Evolutionary conservation across 2,113 vertebrate species (phyloP), one percentile per base, ranked within the genome.

Genomic region (Petrocephalus zakoni): DNA sequence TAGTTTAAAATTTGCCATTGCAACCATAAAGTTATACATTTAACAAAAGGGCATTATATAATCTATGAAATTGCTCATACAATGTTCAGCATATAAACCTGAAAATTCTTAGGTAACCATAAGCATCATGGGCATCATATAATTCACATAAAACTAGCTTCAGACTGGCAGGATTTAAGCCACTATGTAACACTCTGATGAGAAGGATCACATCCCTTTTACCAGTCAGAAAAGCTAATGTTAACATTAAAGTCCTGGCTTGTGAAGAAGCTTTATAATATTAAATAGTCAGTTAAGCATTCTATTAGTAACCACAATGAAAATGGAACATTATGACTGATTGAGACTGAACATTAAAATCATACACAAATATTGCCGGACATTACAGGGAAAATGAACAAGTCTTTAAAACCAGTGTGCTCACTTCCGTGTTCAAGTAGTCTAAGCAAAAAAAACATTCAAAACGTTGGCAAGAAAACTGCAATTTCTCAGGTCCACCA

Each of bases 341-440:
- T 68, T 42, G 8, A 37, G 42, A 25, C 55, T 87, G 51, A 87
- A 87, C 86, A 87, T 22, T 46, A 61, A 87, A 68, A 87, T 25
- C 5, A 49, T 72, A 87, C 21, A 68, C 19, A 87, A 37, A 22
- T n/a, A 13, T 42, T 42, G 61, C 61, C 61, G 3, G 61, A 10
- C 10, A 68, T 68, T 68, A 68, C 61, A 68, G 25, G 61, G 25
- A 49, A 25, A 49, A n/a, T 25, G 46, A 49, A 53, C 25, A 72
- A 72, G n/a, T 37, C 55, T 34, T 88, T 88, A 37, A 78, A 82
- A 55, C 42, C 55, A 88, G 13, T 25, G 49, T 29, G 47, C 86
- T 72, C 22, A 78, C 72, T 78, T 42, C 72, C 6, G 72, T 19
- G 72, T 19, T 51, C 64, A 53, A 86, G 25, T 22, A 75, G 51